Base-by-base conservation (phyloP, 2,888 invertebrate genomes). In the Gymnoscelis rufifasciata region DNA sequence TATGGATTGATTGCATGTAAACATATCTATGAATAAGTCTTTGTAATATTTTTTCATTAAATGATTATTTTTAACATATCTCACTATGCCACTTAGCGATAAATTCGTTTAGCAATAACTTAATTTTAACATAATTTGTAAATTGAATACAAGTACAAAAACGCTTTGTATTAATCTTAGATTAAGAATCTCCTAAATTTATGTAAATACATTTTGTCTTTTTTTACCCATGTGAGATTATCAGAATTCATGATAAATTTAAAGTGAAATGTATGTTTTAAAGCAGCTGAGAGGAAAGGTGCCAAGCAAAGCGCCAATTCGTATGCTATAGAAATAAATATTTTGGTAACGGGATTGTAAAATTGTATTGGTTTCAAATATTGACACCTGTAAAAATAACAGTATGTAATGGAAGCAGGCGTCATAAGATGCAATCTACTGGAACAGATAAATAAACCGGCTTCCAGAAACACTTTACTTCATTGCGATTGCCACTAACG, bases 1-100 rank as follows among this genome's bases (percentile, higher is more conserved):
- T 12, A 38, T 54, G 53, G 50, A 59, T 43, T 35, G 27, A 47
- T 62, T 54, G 62, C 62, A 57, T 64, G 48, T 4, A 38, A 42
- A 71, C 71, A 74, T 78, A 74, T 76, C 69, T 62, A 64, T 35
- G 13, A n/a, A n/a, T n/a, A n/a, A n/a, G n/a, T n/a, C 40, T 14
- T 57, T 59, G 52, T 61, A 60, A 55, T 54, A 55, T 55, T 54
- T 56, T 38, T 61, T 59, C 63, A 65, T 68, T 54, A 45, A 58
- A 55, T 59, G 46, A 51, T 56, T 46, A 38, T 30, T 71, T 74
- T 76, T 71, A 64, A 81, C 80, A 79, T 83, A 84, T 83, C 83
- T 74, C 79, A 77, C 66, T 78, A 78, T 80, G 82, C 82, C 82
- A 82, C 76, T 64, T 80, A 79, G 67, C 27, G 59, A 13, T 62